These are phyloP conservation scores for Bolborhynchus lineola DNA, from an alignment of 2,113 vertebrate species.

Conservation along the genomic window DNA sequence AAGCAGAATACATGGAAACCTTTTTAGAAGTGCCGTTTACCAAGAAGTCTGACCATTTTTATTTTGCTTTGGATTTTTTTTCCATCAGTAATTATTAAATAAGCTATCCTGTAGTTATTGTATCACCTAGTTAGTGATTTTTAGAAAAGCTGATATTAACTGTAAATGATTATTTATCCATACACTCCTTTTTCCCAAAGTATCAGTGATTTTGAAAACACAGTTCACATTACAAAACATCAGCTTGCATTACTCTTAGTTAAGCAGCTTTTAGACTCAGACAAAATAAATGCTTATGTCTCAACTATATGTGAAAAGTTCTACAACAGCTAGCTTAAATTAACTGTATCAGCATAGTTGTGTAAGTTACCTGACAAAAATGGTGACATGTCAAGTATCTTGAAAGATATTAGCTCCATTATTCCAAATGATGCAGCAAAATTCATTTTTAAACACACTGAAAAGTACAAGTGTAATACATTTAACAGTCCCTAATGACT, in stretches of 20 bases:
- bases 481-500: slow-evolving; percentile 32
- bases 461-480: not conserved
- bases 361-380: not conserved
- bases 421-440: not conserved
- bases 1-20: not conserved
- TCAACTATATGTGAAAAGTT: not conserved
- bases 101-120: not conserved
- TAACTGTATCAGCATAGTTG: not conserved
- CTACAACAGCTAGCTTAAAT: not conserved
- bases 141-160: not conserved
- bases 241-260: not conserved
- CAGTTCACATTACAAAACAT: not conserved
- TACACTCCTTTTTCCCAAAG: not conserved
- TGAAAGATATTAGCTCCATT: not conserved
- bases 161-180: not conserved
- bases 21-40: not conserved
- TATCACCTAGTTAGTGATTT: not conserved
- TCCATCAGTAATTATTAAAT: not conserved
- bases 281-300: not conserved
- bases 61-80: not conserved
- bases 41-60: not conserved
- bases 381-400: not conserved
- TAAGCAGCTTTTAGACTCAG: not conserved
- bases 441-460: slow-evolving; percentile 12
- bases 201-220: not conserved